These are phyloP conservation scores for Harpagifer antarcticus DNA, from an alignment of 2,797 vertebrate genomes.

Conservation along the genomic window DNA sequence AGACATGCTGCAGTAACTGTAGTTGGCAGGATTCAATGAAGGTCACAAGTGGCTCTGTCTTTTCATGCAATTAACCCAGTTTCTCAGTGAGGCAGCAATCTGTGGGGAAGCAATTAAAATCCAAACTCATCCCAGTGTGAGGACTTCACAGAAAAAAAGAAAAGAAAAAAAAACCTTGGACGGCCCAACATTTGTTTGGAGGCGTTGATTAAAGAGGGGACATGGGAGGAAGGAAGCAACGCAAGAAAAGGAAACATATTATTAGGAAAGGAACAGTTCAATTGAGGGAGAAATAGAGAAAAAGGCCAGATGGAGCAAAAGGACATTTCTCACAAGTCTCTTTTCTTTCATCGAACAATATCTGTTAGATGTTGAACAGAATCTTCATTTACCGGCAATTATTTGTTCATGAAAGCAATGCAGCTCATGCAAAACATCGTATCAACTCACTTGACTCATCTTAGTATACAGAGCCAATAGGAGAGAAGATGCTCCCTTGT, in stretches of 20 bases:
- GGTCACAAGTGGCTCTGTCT: slow-evolving; percentile 68
- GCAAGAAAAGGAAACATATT: neutral
- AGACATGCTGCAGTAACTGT: slow-evolving; percentile 40
- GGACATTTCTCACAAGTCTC: neutral
- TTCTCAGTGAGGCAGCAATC: slow-evolving; percentile 73
- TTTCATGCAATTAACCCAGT: slow-evolving; percentile 81
- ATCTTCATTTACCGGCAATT: slow-evolving; percentile 20
- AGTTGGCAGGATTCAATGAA: slow-evolving; percentile 64
- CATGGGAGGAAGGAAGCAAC: neutral
- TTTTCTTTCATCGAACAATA: slow-evolving; percentile 7
- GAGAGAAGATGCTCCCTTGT: slow-evolving; percentile 20
- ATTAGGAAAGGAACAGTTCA: neutral
- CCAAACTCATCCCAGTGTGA: slow-evolving; percentile 61
- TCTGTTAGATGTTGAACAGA: slow-evolving; percentile 16
- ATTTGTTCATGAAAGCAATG: slow-evolving; percentile 18
- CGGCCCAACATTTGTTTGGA: slow-evolving; percentile 41
- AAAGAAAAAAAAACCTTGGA: slow-evolving; percentile 39
- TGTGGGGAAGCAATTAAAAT: slow-evolving; percentile 84
- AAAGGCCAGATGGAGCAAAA: neutral
- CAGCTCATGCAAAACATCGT: slow-evolving; percentile 28
- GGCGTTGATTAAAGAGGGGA: slow-evolving; percentile 31
- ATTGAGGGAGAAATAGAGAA: neutral
- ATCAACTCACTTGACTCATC: slow-evolving; percentile 33
- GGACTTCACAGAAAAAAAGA: slow-evolving; percentile 57
- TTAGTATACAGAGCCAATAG: slow-evolving; percentile 42